Percentiles rank a stretch among this genome's conserved stretches.
Evolutionary conservation across 2,797 vertebrate species (phyloP).

Genomic region (Merluccius polli): DNA sequence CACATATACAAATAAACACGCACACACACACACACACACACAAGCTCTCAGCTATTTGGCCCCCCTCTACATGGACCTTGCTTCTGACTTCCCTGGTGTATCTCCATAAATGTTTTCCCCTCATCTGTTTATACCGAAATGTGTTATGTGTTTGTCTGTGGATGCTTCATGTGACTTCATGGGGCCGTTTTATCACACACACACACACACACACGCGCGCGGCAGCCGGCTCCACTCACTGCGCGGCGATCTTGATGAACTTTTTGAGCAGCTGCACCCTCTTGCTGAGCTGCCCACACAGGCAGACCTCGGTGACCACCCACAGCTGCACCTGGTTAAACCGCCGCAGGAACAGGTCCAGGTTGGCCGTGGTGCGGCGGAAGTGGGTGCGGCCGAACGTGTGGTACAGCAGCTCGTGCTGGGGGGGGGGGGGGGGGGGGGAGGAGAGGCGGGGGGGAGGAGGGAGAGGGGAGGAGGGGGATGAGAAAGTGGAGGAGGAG

Average conservation of each 20-base stretch:
- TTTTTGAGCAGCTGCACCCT: slow-evolving; percentile 97
- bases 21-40: background rate
- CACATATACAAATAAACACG: too few relatives aligned
- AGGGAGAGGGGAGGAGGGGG: slow-evolving; percentile 21
- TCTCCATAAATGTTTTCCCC: too few relatives aligned
- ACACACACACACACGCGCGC: background rate
- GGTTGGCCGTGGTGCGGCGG: slow-evolving; percentile 90
- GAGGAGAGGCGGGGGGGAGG: background rate
- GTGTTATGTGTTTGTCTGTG: too few relatives aligned
- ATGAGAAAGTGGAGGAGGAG: background rate
- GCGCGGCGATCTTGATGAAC: slow-evolving; percentile 98
- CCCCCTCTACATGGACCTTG: too few relatives aligned
- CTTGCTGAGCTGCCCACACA: slow-evolving; percentile 94
- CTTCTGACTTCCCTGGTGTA: too few relatives aligned
- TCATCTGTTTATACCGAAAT: too few relatives aligned
- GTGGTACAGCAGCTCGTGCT: slow-evolving; percentile 95
- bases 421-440: slow-evolving; percentile 33
- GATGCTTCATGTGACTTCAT: too few relatives aligned
- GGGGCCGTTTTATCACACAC: too few relatives aligned
- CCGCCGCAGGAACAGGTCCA: slow-evolving; percentile 92
- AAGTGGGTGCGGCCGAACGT: slow-evolving; percentile 94
- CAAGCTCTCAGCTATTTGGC: too few relatives aligned
- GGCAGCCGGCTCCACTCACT: slow-evolving; percentile 78
- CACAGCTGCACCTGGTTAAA: slow-evolving; percentile 99
- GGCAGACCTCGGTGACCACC: slow-evolving; percentile 95